Conservation (phyloP, 1,140 invertebrate species). For the Drosophila ercepeae region DNA sequence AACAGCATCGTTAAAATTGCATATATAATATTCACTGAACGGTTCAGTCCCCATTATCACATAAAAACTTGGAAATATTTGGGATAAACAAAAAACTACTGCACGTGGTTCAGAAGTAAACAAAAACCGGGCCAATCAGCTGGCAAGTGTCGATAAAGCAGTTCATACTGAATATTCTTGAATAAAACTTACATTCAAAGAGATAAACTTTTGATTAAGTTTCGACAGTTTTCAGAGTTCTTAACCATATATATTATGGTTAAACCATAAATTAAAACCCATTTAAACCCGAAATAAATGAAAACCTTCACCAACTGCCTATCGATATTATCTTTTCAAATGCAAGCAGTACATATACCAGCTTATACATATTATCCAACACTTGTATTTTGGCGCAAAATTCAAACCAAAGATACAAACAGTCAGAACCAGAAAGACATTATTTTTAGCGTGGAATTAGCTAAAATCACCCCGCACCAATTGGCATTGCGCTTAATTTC, state of each 20-base stretch:
- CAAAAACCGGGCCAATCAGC: slow-evolving; percentile 5
- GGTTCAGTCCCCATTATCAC: slow-evolving; percentile 51
- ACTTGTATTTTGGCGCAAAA: slow-evolving; percentile 15
- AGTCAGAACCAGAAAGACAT: not conserved
- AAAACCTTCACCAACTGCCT: no score
- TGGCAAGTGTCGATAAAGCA: not conserved
- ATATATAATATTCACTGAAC: slow-evolving; percentile 58
- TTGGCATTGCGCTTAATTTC: slow-evolving; percentile 15
- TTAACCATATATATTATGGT: no score
- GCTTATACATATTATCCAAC: not conserved
- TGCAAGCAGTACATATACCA: not conserved
- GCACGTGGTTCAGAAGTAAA: slow-evolving; percentile 26
- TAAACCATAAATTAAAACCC: not conserved
- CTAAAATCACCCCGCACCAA: not conserved
- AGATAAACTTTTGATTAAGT: no score
- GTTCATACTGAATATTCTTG: no score
- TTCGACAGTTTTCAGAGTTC: no score
- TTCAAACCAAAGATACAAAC: not conserved
- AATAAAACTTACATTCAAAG: no score
- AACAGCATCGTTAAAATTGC: slow-evolving; percentile 62
- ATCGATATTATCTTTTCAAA: not conserved
- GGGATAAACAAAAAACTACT: slow-evolving; percentile 22
- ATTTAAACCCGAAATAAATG: no score
- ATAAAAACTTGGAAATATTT: not conserved
- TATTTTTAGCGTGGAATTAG: slow-evolving; percentile 21